Evolutionary conservation across 2,113 vertebrate genomes (phyloP), one percentile per base, ranked within the genome.

Genomic region (Echinops telfairi): DNA sequence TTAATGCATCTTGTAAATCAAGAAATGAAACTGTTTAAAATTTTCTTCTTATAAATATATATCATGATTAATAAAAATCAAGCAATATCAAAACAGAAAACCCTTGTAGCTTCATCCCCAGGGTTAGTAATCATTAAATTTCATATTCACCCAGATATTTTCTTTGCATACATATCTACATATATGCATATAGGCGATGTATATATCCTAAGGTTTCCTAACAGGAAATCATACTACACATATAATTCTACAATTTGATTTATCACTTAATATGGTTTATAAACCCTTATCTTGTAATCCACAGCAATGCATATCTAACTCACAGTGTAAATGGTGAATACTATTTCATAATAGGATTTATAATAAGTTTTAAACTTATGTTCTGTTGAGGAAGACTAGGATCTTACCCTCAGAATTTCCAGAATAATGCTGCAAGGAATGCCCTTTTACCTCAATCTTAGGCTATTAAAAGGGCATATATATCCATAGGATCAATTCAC

Each of bases 131-230:
- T 81, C 31, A 80, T 80, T 80, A 47, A 62, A 76, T 84, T 83
- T 89, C n/a, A 58, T 80, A 80, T 77, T 64, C 9, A 83, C 86
- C 9, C 16, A 88, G 66, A 79, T 79, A 79, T 27, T 88, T 88
- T 75, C 19, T 88, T 80, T 91, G 12, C 11, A 17, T 78, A 60
- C 81, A 25, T 9, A 64, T 25, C 19, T 12, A 62, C 27, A 64
- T 64, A 17, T 90, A 53, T 86, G 19, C 64, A 78, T n/a, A 27
- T 29, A 36, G 25, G n/a, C 79, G 25, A 47, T 79, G 1, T 70
- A 57, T 58, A 31, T 83, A 79, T 40, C 7, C 57, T 81, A 80
- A 90, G 36, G 68, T 89, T 93, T 93, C 93, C 38, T 81, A 90
- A 83, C 17, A 86, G 79, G 66, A 23, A 89, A 47, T 70, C 40